Conservation (phyloP, 2,888 invertebrate species). For the Caradrina clavipalpis region DNA sequence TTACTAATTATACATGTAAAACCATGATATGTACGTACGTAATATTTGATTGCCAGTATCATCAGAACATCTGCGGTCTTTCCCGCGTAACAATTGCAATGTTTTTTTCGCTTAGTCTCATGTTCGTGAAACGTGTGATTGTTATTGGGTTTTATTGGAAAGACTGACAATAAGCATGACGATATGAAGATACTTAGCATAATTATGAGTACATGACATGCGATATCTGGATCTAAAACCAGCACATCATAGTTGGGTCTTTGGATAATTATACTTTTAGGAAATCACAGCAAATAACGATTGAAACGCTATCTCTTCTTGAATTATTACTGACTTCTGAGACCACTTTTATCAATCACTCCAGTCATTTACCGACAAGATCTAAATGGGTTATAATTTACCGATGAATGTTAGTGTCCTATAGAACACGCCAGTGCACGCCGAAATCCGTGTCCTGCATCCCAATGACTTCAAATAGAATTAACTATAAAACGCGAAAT, state of each 20-base stretch:
- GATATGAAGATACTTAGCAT: no score
- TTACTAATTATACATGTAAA: conserved; percentile 10
- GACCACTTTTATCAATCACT: conserved; percentile 13
- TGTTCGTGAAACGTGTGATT: conserved; percentile 8
- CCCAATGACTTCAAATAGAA: conserved; percentile 81
- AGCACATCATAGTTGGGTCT: no score
- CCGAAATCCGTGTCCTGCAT: conserved; percentile 78
- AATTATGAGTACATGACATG: no score
- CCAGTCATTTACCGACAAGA: conserved; percentile 17
- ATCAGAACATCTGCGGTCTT: conserved; percentile 23
- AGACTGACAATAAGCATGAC: background rate
- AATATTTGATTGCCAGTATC: conserved; percentile 23
- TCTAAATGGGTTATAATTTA: conserved; percentile 46
- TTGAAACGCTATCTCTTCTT: no score
- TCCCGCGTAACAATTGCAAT: conserved; percentile 33
- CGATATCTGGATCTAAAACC: no score
- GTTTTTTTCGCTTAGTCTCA: conserved; percentile 18
- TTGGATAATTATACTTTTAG: no score
- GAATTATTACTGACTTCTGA: no score
- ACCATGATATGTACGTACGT: background rate
- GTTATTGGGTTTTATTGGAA: conserved; percentile 9
- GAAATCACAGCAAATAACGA: no score
- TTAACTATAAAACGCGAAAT: conserved; percentile 82
- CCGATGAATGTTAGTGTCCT: conserved; percentile 23
- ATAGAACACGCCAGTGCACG: conserved; percentile 71